Conservation (phyloP, 2,113 vertebrate genomes). For the Pholis gunnellus region DNA sequence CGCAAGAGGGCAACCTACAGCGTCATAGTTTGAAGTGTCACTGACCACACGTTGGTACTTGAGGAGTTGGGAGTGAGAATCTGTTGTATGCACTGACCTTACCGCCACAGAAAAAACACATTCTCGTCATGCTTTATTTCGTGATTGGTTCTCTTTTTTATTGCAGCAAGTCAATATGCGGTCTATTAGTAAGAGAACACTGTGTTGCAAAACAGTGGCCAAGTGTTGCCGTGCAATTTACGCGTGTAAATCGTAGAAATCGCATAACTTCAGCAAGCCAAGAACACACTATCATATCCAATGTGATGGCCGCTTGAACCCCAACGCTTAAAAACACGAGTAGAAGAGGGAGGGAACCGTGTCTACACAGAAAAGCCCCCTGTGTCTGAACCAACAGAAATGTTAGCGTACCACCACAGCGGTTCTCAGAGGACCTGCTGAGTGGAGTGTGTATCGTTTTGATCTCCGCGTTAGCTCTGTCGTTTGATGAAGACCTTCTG, state of each 20-base stretch:
- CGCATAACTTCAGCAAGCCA: neutral
- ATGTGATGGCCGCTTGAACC: slow-evolving; percentile 18
- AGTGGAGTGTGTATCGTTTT: neutral
- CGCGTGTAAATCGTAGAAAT: neutral
- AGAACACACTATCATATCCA: slow-evolving; percentile 18
- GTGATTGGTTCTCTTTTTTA: too few relatives aligned
- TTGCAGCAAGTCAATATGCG: neutral
- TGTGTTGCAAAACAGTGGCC: slow-evolving; percentile 6
- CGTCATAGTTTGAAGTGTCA: too few relatives aligned
- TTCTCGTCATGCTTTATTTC: too few relatives aligned
- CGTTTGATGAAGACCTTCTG: neutral
- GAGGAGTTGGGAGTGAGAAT: neutral
- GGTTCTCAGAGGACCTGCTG: neutral
- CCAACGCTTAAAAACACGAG: too few relatives aligned
- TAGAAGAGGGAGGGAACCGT: neutral
- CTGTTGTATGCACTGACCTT: too few relatives aligned
- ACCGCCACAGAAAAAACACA: too few relatives aligned
- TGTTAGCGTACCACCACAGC: too few relatives aligned
- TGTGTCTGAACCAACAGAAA: slow-evolving; percentile 40
- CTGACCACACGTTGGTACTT: too few relatives aligned
- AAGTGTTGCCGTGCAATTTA: neutral
- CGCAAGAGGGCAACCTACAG: too few relatives aligned
- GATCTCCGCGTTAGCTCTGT: neutral
- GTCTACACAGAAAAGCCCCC: slow-evolving; percentile 20
- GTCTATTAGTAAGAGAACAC: slow-evolving; percentile 12